These are phyloP conservation scores for Taxidea taxus DNA, from an alignment of 2,113 vertebrate genomes.

Conservation along the genomic window DNA sequence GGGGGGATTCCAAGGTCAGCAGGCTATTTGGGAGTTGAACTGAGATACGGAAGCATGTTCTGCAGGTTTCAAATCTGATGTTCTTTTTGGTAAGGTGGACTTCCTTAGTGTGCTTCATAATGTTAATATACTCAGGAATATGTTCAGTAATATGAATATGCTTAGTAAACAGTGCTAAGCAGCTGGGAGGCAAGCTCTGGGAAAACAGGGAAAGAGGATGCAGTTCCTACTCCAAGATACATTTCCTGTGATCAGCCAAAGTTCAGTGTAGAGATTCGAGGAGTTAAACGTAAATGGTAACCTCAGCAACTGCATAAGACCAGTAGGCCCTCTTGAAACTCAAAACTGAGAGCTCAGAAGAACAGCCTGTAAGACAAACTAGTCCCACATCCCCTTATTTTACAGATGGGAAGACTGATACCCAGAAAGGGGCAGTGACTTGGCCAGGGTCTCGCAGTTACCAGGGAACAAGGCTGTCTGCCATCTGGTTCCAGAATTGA, in stretches of 20 bases:
- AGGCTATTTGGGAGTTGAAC: neutral
- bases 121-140: no score
- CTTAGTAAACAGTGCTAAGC: neutral
- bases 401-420: neutral
- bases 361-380: neutral
- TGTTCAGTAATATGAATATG: accelerated
- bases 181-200: neutral
- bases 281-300: neutral
- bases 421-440: neutral
- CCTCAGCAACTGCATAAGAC: neutral
- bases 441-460: neutral
- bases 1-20: neutral
- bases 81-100: neutral
- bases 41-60: neutral
- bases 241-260: neutral
- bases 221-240: no score
- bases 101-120: neutral
- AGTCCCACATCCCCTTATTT: neutral
- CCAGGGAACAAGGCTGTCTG: neutral
- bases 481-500: neutral
- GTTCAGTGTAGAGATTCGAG: neutral
- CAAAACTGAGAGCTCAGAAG: neutral
- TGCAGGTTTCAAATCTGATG: neutral
- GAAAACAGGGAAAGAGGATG: neutral
- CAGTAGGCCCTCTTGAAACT: neutral